Percentiles rank a stretch among this genome's conserved stretches.
Evolutionary conservation across 2,797 vertebrate genomes (phyloP).

Genomic region (Myotis findleyi): DNA sequence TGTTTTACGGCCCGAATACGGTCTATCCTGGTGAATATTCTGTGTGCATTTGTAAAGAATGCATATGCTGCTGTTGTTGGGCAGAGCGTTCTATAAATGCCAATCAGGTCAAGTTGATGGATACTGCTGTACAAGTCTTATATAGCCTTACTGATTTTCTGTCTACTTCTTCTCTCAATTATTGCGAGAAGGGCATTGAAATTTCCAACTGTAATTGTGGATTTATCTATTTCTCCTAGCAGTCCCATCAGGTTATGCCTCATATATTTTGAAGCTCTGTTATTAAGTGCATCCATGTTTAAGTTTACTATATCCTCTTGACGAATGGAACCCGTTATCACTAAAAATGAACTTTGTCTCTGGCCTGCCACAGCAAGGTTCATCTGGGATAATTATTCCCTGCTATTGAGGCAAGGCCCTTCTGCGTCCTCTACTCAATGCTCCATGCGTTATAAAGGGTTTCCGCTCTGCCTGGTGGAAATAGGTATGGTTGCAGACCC

Average conservation of each 20-base stretch:
- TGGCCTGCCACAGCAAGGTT: neutral
- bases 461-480: neutral
- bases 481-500: fast-evolving
- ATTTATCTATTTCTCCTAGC: constrained; percentile 4
- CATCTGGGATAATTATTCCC: neutral
- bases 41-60: neutral
- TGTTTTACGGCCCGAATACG: neutral
- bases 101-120: neutral
- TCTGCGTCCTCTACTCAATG: neutral
- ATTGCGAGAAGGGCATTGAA: neutral
- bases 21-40: neutral
- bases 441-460: neutral
- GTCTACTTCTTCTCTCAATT: neutral
- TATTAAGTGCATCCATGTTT: constrained; percentile 20
- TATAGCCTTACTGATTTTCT: neutral
- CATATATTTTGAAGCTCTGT: constrained; percentile 31
- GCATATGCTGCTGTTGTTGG: neutral
- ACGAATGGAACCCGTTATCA: neutral
- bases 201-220: neutral
- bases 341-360: constrained; percentile 19
- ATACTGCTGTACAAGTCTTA: neutral
- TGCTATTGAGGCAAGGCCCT: neutral
- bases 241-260: neutral
- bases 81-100: neutral
- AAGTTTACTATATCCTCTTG: neutral